Percentiles rank a stretch among this genome's conserved stretches.
These are phyloP conservation scores for Hippocampus abdominalis DNA, from an alignment of 2,113 vertebrate species.

Conservation along the genomic window DNA sequence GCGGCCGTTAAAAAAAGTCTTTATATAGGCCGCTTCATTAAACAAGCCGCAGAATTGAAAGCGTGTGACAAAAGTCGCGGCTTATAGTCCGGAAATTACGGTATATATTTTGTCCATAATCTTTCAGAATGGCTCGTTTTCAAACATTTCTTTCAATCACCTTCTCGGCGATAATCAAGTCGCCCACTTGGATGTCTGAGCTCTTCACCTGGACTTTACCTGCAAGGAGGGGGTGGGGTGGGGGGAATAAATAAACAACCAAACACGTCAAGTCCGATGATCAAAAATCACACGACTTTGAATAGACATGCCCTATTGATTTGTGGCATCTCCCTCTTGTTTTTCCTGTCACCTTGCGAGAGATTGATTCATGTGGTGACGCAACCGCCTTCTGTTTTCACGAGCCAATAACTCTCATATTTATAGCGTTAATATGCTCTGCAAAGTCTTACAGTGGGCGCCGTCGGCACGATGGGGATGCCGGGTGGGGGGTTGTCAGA, in stretches of 20 bases:
- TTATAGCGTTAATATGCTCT: conserved; percentile 28
- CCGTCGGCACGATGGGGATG: conserved; percentile 29
- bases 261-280: background rate
- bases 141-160: conserved; percentile 61
- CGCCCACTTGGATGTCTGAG: conserved; percentile 97
- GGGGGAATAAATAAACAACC: background rate
- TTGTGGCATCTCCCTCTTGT: background rate
- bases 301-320: conserved; percentile 31
- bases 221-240: conserved; percentile 37
- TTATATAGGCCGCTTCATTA: too few species aligned
- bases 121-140: background rate
- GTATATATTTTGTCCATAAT: background rate
- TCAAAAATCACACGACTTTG: background rate
- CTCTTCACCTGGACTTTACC: conserved; percentile 97
- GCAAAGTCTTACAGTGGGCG: conserved; percentile 1
- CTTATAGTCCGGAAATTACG: too few species aligned
- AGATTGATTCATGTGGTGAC: conserved; percentile 47
- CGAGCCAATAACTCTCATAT: conserved; percentile 39
- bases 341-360: conserved; percentile 16
- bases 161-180: conserved; percentile 98
- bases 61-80: too few species aligned
- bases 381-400: conserved; percentile 47
- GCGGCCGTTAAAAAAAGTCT: too few species aligned
- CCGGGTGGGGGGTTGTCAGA: conserved; percentile 18
- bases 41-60: too few species aligned